Conservation (phyloP, 1,140 invertebrate species). For the Pachypsylla venusta region DNA sequence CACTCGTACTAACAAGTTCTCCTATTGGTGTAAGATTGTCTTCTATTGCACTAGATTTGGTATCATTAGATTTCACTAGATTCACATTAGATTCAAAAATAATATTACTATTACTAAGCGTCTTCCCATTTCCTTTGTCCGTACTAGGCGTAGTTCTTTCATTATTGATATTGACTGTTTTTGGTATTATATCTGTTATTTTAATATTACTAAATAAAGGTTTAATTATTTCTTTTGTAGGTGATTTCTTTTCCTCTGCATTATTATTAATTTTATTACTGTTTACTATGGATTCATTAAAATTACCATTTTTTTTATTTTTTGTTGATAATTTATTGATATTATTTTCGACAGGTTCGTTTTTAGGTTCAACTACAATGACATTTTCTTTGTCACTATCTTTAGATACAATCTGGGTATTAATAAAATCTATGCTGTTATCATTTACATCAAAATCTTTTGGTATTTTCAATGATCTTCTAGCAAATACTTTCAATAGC, state of each 20-base stretch:
- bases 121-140: slow-evolving; percentile 13
- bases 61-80: neutral
- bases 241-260: neutral
- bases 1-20: too few species aligned
- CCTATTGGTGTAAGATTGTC: slow-evolving; percentile 26
- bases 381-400: slow-evolving; percentile 53
- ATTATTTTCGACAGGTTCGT: slow-evolving; percentile 23
- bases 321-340: slow-evolving; percentile 6
- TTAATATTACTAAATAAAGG: neutral
- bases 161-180: neutral
- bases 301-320: neutral
- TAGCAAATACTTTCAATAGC: slow-evolving; percentile 61
- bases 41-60: slow-evolving; percentile 27
- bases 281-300: neutral
- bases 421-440: neutral
- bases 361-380: slow-evolving; percentile 27
- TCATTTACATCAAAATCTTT: slow-evolving; percentile 42
- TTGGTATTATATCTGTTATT: neutral
- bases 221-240: neutral
- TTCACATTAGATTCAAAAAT: slow-evolving; percentile 15
- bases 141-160: neutral
- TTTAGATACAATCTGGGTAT: slow-evolving; percentile 29
- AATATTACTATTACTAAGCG: slow-evolving; percentile 24
- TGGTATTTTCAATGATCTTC: slow-evolving; percentile 56
- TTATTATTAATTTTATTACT: neutral